Percentiles rank a stretch among this genome's conserved stretches.
These are phyloP conservation scores for Tretioscincus oriximinensis DNA, from an alignment of 2,113 vertebrate genomes.

Conservation along the genomic window DNA sequence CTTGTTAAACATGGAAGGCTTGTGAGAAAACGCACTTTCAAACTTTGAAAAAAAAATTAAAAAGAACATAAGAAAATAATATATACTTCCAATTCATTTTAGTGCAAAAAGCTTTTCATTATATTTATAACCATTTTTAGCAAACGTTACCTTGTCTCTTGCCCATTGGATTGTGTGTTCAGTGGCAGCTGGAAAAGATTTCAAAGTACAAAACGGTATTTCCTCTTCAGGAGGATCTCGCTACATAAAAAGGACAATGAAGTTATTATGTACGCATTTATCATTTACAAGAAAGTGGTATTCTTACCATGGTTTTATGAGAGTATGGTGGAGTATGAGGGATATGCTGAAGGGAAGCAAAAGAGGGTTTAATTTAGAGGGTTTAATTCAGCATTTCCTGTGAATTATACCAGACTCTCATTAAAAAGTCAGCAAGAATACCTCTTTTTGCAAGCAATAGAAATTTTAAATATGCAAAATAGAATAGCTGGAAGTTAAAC, in stretches of 20 bases:
- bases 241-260: slow-evolving; percentile 65
- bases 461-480: neutral
- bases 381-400: too few species aligned
- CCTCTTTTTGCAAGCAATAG: neutral
- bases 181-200: slow-evolving; percentile 96
- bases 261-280: neutral
- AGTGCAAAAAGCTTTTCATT: neutral
- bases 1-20: slow-evolving; percentile 92
- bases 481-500: neutral
- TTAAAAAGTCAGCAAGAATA: neutral
- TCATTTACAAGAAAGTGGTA: too few species aligned
- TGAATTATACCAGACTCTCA: too few species aligned
- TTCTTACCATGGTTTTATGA: too few species aligned
- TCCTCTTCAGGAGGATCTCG: slow-evolving; percentile 97
- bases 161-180: slow-evolving; percentile 99
- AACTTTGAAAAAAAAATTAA: slow-evolving; percentile 79
- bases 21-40: slow-evolving; percentile 93
- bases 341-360: too few species aligned
- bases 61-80: slow-evolving; percentile 22
- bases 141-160: slow-evolving; percentile 88
- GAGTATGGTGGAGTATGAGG: too few species aligned
- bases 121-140: neutral
- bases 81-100: neutral
- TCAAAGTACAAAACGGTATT: slow-evolving; percentile 98
- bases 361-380: too few species aligned